Evolutionary conservation across 2,113 vertebrate genomes (phyloP).

Genomic region (Pituophis catenifer): DNA sequence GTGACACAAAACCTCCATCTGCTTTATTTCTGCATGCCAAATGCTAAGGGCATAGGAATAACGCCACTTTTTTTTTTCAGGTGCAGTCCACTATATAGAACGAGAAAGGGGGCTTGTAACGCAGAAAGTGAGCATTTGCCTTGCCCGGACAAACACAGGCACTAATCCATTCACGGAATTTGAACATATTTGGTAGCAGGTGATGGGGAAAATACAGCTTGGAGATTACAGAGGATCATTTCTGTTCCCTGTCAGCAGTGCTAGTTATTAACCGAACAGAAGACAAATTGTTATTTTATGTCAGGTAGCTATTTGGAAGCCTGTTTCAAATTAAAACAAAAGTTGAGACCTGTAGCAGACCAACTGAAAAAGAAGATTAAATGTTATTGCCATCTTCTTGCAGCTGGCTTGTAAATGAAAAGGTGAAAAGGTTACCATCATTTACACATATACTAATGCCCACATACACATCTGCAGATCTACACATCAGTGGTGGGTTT

Average conservation of each 20-base stretch:
- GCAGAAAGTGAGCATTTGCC: background rate
- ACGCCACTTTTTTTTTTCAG: background rate
- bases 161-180: background rate
- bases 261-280: background rate
- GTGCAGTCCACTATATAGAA: background rate
- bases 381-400: background rate
- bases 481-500: too few species aligned
- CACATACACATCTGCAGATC: background rate
- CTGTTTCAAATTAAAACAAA: background rate
- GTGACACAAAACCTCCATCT: background rate
- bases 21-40: background rate
- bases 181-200: background rate
- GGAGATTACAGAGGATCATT: background rate
- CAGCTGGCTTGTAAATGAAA: background rate
- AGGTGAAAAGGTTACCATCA: background rate
- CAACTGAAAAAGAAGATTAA: background rate
- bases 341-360: background rate
- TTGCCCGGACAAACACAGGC: background rate
- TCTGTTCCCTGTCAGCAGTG: background rate
- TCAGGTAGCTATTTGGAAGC: background rate
- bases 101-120: background rate
- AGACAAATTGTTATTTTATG: background rate
- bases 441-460: background rate
- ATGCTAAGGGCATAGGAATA: background rate
- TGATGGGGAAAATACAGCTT: background rate